Evolutionary conservation across 2,113 vertebrate species (phyloP), one percentile per base, ranked within the genome.

Genomic region (Ciconia maguari): DNA sequence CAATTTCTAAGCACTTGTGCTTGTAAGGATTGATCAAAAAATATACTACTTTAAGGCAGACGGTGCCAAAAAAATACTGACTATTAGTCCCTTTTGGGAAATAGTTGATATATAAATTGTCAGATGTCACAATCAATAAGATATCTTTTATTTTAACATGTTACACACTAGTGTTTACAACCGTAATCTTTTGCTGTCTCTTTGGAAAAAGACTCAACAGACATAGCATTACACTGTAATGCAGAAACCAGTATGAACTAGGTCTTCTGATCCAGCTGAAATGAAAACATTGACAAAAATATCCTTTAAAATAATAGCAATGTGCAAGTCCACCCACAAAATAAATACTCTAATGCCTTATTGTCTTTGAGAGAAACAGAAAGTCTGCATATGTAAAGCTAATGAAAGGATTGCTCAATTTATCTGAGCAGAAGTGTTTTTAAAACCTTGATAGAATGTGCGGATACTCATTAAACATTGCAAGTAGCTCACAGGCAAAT

Each of bases 401-500:
- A 91, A 93, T 75, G 83, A 95, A 93, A 96, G 90, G 32, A 77
- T 58, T 68, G 65, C 34, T 89, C 38, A 36, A 62, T 90, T 92
- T 88, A 55, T 61, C 57, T 0, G 1, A 89, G 90, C 75, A 46
- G 42, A 84, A 78, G 52, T 55, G 80, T 61, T 65, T 90, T 81
- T 58, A 87, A 91, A 98, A 90, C 92, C 91, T 78, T 61, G 71
- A 54, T 27, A 75, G 49, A 74, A 96, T 20, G 11, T 74, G 69
- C 34, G 96, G 90, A 94, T 70, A 88, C 83, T 97, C 92, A 92
- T 97, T 94, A 95, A 82, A 89, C 84, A 64, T 7, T 62, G 87
- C 21, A 65, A 97, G 84, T 60, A 90, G 94, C 86, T 94, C 91
- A 68, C 57, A 92, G 93, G 94, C 92, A 95, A 96, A 95, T 34